Evolutionary conservation across 2,797 vertebrate genomes (phyloP).

Genomic region (Argyrosomus regius): DNA sequence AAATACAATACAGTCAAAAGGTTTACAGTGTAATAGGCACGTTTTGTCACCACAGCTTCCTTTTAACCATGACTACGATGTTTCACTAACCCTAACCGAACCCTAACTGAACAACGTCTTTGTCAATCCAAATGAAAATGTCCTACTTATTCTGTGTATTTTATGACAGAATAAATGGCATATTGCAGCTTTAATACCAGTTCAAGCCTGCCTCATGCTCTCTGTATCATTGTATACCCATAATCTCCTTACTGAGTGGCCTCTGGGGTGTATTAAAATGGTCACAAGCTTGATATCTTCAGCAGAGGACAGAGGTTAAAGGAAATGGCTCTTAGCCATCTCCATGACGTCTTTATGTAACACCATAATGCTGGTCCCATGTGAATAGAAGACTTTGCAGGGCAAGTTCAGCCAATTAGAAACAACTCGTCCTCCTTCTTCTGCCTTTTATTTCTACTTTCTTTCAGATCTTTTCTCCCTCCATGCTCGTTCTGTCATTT

Average conservation of each 20-base stretch:
- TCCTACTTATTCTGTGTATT: neutral
- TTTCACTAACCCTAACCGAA: too few species aligned
- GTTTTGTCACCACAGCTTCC: too few species aligned
- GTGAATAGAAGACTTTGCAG: slow-evolving; percentile 40
- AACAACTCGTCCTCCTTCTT: slow-evolving; percentile 1
- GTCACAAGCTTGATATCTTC: slow-evolving; percentile 21
- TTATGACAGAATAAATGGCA: neutral
- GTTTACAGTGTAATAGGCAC: too few species aligned
- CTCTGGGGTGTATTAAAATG: slow-evolving; percentile 38
- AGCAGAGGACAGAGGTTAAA: slow-evolving; percentile 50
- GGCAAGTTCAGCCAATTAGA: slow-evolving; percentile 36
- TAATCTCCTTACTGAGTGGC: slow-evolving; percentile 38
- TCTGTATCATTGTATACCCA: neutral
- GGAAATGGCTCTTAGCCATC: slow-evolving; percentile 34
- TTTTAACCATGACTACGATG: too few species aligned
- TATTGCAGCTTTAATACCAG: neutral
- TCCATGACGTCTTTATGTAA: slow-evolving; percentile 46
- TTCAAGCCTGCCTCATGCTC: neutral
- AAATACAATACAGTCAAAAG: too few species aligned
- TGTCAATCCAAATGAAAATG: too few species aligned
- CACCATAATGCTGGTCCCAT: slow-evolving; percentile 34
- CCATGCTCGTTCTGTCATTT: neutral
- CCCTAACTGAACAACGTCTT: too few species aligned
- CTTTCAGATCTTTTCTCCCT: neutral
- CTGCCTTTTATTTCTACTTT: neutral